A percentile compares a stretch with the other conserved stretches of the same genome.
Conservation (phyloP, 2,113 vertebrate genomes). For the Brachypteracias leptosomus region DNA sequence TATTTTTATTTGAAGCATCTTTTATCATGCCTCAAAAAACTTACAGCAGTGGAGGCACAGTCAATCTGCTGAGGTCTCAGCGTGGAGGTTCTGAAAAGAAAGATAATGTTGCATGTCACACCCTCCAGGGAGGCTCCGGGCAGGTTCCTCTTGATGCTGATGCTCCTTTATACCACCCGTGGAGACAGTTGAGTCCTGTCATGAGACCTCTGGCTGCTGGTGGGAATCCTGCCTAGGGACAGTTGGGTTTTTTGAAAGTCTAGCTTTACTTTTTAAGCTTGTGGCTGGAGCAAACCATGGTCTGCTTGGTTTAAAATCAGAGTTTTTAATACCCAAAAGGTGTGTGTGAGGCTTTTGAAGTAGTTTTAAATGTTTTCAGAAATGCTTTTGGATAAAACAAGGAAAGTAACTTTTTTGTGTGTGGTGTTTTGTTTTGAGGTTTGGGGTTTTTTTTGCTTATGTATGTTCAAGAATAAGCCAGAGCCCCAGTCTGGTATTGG, state of each 20-base stretch:
- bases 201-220: not conserved
- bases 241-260: not conserved
- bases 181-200: not conserved
- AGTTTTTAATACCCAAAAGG: not conserved
- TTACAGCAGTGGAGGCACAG: not conserved
- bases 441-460: not conserved
- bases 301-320: not conserved
- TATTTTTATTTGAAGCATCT: conserved; percentile 55
- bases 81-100: not conserved
- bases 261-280: not conserved
- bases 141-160: not conserved
- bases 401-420: not conserved
- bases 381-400: not conserved
- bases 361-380: not conserved
- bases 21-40: not conserved
- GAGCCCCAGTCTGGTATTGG: fast-evolving
- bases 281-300: not conserved
- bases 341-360: not conserved
- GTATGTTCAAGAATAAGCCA: fast-evolving
- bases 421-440: not conserved
- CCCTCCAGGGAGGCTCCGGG: not conserved
- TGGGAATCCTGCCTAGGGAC: not conserved
- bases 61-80: not conserved
- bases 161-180: not conserved
- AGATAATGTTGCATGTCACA: not conserved